Evolutionary conservation across 2,888 invertebrate genomes (phyloP).

Genomic region (Vesta saturnalis): DNA sequence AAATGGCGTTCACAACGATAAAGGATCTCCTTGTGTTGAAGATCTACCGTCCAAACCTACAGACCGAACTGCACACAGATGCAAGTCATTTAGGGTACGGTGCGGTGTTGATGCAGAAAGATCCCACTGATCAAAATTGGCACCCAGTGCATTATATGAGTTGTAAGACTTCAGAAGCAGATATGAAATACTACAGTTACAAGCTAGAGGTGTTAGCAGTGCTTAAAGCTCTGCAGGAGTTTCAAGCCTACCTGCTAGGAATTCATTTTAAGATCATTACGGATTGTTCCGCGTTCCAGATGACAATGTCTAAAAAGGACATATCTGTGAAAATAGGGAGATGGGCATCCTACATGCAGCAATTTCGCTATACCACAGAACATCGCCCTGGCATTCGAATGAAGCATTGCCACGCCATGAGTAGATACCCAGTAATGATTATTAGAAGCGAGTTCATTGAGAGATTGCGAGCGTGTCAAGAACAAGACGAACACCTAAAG

Average conservation of each 20-base stretch:
- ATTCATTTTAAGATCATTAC: no score
- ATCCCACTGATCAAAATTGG: background rate
- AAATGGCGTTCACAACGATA: slow-evolving; percentile 34
- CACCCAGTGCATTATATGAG: slow-evolving; percentile 51
- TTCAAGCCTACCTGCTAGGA: slow-evolving; percentile 50
- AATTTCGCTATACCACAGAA: background rate
- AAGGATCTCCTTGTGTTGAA: slow-evolving; percentile 37
- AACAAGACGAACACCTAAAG: no score
- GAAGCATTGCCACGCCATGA: no score
- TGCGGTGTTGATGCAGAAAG: slow-evolving; percentile 36
- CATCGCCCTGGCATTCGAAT: background rate
- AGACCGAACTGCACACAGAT: slow-evolving; percentile 47
- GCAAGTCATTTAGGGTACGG: slow-evolving; percentile 47
- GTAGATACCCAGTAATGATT: no score
- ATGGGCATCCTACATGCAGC: background rate
- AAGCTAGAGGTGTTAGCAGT: slow-evolving; percentile 54
- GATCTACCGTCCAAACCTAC: slow-evolving; percentile 23
- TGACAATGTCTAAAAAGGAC: background rate
- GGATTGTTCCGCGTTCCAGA: slow-evolving; percentile 36
- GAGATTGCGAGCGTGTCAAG: no score
- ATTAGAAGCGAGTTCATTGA: no score
- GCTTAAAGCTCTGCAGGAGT: slow-evolving; percentile 51
- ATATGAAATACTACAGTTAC: slow-evolving; percentile 51
- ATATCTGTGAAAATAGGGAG: background rate
- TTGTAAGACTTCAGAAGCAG: slow-evolving; percentile 47